A percentile compares a stretch with the other conserved stretches of the same genome.
Evolutionary conservation across 1,140 invertebrate genomes (phyloP).

Genomic region (Holotrichia oblita): DNA sequence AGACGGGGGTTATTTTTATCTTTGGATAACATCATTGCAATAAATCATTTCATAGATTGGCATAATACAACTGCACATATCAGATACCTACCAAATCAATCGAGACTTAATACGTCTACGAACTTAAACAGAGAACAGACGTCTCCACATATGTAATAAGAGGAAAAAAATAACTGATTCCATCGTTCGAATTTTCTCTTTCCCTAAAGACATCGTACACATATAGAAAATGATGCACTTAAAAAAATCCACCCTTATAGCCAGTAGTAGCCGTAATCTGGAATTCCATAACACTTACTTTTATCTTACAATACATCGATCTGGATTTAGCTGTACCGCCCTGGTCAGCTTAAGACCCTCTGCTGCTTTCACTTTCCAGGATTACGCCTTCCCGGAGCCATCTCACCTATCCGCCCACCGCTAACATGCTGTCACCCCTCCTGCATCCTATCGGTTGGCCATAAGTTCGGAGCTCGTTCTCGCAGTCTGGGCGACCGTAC

Average conservation of each 20-base stretch:
- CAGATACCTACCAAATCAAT: not conserved
- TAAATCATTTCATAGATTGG: too few relatives aligned
- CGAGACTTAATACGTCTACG: not conserved
- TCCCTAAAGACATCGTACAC: constrained; percentile 11
- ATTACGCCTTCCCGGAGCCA: constrained; percentile 44
- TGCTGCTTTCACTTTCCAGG: constrained; percentile 43
- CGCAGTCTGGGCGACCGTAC: constrained; percentile 17
- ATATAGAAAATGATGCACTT: constrained; percentile 41
- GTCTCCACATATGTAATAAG: not conserved
- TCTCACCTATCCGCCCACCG: constrained; percentile 39
- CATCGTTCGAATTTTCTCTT: not conserved
- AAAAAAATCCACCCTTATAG: constrained; percentile 34
- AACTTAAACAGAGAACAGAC: constrained; percentile 14
- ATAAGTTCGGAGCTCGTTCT: not conserved
- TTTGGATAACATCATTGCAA: too few relatives aligned
- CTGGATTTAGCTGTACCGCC: constrained; percentile 43
- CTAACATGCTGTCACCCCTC: not conserved
- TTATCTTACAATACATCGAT: constrained; percentile 45
- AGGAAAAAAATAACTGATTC: constrained; percentile 8
- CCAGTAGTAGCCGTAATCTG: constrained; percentile 35
- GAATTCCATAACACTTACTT: constrained; percentile 48
- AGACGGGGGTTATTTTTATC: too few relatives aligned
- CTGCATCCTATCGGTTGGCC: not conserved
- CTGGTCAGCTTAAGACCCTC: constrained; percentile 44
- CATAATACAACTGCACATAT: too few relatives aligned